phyloP scores from a whole-genome alignment of 2,888 invertebrate genomes.

The Blastobasis lacticolella region DNA sequence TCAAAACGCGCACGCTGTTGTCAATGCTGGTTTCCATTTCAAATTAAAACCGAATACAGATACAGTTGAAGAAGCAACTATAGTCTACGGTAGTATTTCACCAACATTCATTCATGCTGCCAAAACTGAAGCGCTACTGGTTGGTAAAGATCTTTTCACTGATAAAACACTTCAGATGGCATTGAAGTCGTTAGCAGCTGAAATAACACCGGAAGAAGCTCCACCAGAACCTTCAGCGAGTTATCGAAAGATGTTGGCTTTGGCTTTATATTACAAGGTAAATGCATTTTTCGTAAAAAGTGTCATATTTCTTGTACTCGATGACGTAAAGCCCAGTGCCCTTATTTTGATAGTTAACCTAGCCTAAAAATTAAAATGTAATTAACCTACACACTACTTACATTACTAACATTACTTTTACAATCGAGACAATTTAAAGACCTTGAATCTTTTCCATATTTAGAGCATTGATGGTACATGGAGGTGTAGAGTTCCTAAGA shows the following conservation, averaged over 20 bases:
- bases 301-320: too few relatives aligned
- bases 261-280: slow-evolving; percentile 80
- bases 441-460: too few relatives aligned
- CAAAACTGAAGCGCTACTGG: slow-evolving; percentile 63
- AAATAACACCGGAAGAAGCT: slow-evolving; percentile 40
- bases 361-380: too few relatives aligned
- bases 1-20: slow-evolving; percentile 82
- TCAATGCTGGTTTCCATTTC: slow-evolving; percentile 82
- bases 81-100: slow-evolving; percentile 75
- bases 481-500: too few relatives aligned
- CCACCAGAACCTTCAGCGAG: slow-evolving; percentile 73
- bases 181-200: slow-evolving; percentile 28
- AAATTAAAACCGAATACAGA: slow-evolving; percentile 21
- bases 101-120: slow-evolving; percentile 53
- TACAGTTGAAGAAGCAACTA: slow-evolving; percentile 41
- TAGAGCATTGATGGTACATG: too few relatives aligned
- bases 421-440: too few relatives aligned
- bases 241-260: slow-evolving; percentile 75
- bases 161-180: slow-evolving; percentile 50
- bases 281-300: neutral
- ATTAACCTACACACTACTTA: too few relatives aligned
- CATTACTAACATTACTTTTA: too few relatives aligned
- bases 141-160: slow-evolving; percentile 49
- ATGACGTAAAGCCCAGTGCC: too few relatives aligned
- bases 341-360: too few relatives aligned